phyloP scores from a whole-genome alignment of 2,888 invertebrate genomes.

The Cybosia mesomella region DNA sequence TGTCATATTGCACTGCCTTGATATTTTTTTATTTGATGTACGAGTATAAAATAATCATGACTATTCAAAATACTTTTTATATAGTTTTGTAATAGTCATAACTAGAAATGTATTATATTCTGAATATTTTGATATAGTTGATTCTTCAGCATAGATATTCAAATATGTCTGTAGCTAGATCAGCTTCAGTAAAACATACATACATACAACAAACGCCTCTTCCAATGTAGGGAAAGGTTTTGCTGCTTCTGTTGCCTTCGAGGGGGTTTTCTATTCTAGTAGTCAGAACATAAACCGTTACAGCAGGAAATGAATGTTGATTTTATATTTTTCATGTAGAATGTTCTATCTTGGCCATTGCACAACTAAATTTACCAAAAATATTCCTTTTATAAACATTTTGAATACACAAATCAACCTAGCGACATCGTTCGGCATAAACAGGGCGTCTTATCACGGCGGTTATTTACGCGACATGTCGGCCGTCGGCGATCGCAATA shows the following conservation, averaged over 20 bases:
- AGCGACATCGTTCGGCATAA: constrained; percentile 56
- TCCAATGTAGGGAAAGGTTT: neutral
- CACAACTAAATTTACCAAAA: constrained; percentile 11
- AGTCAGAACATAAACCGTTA: neutral
- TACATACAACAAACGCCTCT: neutral
- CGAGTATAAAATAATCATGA: neutral
- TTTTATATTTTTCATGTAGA: neutral
- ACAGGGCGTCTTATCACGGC: constrained; percentile 64
- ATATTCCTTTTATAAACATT: constrained; percentile 29
- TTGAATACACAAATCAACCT: constrained; percentile 52
- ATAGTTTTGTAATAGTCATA: too few relatives aligned
- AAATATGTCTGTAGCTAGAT: too few relatives aligned
- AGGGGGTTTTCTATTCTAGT: neutral
- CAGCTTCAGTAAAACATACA: neutral
- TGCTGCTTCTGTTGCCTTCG: neutral
- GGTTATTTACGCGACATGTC: constrained; percentile 69
- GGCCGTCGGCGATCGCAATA: constrained; percentile 73
- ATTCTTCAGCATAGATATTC: too few relatives aligned
- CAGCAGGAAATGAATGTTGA: neutral
- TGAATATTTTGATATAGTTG: too few relatives aligned
- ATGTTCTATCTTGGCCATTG: neutral
- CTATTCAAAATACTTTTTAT: neutral
- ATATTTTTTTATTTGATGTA: neutral
- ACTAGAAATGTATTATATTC: too few relatives aligned
- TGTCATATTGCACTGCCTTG: neutral